phyloP scores from a whole-genome alignment of 2,113 vertebrate genomes.

The Xenopus borealis region DNA sequence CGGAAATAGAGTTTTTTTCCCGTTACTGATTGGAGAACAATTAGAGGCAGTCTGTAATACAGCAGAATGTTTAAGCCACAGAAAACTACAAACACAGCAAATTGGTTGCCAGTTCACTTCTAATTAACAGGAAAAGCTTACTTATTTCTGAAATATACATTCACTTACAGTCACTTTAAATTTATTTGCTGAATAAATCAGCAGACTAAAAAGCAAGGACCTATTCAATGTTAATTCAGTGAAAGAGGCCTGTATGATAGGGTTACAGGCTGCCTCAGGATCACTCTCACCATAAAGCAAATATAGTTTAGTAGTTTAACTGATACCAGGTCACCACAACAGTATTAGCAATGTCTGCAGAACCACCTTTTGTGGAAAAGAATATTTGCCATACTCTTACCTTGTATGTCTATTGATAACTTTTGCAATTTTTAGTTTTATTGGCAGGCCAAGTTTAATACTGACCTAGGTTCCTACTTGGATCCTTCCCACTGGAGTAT shows the following conservation, averaged over 20 bases:
- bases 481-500: too few species aligned
- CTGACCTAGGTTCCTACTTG: too few species aligned
- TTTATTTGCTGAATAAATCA: background rate
- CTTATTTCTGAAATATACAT: conserved; percentile 23
- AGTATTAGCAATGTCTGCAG: too few species aligned
- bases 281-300: too few species aligned
- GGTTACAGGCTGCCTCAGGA: too few species aligned
- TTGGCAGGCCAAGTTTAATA: too few species aligned
- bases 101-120: conserved; percentile 37
- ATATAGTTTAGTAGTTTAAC: too few species aligned
- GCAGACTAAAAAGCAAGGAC: background rate
- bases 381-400: too few species aligned
- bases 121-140: conserved; percentile 31
- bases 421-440: too few species aligned
- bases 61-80: conserved; percentile 14
- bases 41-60: conserved; percentile 28
- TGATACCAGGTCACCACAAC: too few species aligned
- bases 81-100: conserved; percentile 38
- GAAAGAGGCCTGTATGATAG: background rate
- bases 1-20: conserved; percentile 16
- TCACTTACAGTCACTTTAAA: conserved; percentile 18
- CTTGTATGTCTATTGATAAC: too few species aligned
- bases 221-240: background rate
- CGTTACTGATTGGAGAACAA: conserved; percentile 30
- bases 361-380: too few species aligned